Evolutionary conservation across 2,797 vertebrate genomes (phyloP).

Genomic region (Lepilemur septentrionalis): DNA sequence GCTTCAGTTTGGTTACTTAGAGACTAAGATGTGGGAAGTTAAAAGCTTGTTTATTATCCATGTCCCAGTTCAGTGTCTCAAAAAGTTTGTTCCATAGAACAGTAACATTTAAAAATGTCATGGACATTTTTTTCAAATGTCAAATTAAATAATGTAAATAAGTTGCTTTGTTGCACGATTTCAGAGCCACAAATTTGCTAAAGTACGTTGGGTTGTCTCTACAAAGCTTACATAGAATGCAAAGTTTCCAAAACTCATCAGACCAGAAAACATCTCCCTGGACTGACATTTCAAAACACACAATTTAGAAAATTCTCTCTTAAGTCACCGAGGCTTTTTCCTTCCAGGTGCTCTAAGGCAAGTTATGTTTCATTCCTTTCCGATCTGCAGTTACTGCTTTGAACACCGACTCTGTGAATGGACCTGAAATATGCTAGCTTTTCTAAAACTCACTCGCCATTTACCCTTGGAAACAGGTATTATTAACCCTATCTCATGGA

Average conservation of each 20-base stretch:
- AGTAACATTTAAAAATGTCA: background rate
- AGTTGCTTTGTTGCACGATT: background rate
- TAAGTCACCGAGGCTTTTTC: background rate
- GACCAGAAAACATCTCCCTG: background rate
- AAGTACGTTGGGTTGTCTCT: background rate
- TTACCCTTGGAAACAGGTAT: background rate
- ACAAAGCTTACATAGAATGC: background rate
- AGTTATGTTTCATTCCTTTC: background rate
- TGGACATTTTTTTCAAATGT: background rate
- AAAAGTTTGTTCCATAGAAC: background rate
- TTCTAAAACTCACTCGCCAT: background rate
- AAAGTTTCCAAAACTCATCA: background rate
- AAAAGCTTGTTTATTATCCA: background rate
- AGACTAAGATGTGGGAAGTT: background rate
- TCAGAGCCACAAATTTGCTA: background rate
- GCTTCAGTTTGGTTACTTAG: background rate
- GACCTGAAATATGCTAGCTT: background rate
- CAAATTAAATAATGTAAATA: background rate
- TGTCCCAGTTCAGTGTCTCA: background rate
- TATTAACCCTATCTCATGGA: background rate
- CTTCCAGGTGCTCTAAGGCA: background rate
- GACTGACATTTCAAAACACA: background rate
- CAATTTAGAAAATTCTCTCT: constrained; percentile 13
- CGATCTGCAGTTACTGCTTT: background rate
- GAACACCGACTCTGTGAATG: background rate